phyloP scores from a whole-genome alignment of 2,888 invertebrate species.

The Chrysotoxum bicinctum region DNA sequence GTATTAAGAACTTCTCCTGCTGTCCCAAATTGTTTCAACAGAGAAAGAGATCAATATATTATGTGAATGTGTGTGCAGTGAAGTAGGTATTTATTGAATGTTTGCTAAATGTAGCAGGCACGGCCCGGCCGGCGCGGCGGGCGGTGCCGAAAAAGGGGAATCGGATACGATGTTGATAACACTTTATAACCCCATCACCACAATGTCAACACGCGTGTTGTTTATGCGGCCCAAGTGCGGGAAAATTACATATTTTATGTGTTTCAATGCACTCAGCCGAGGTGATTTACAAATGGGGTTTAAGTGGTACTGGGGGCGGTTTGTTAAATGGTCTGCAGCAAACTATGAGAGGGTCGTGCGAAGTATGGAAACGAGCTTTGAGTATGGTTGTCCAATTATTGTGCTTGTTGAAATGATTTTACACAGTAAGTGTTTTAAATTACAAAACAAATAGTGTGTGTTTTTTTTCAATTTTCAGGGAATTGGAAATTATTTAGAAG shows the following conservation, averaged over 20 bases:
- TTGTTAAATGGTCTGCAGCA: conserved; percentile 1
- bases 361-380: background rate
- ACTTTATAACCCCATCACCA: conserved; percentile 30
- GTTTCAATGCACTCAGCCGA: conserved; percentile 43
- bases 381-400: background rate
- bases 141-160: no score
- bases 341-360: background rate
- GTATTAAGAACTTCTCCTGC: conserved; percentile 1
- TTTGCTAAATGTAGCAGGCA: background rate
- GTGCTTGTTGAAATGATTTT: conserved; percentile 20
- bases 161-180: conserved; percentile 10
- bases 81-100: conserved; percentile 29
- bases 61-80: background rate
- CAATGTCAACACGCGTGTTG: conserved; percentile 57
- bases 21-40: conserved; percentile 4
- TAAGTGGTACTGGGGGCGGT: background rate
- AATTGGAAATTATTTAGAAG: background rate
- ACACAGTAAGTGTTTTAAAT: background rate
- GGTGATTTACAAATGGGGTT: conserved; percentile 51
- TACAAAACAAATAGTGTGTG: background rate
- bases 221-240: conserved; percentile 18
- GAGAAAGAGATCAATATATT: conserved; percentile 13
- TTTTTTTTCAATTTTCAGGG: background rate
- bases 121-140: background rate
- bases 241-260: conserved; percentile 48